A percentile compares a stretch with the other conserved stretches of the same genome.
These are phyloP conservation scores for Corythoichthys haematopterus DNA, from an alignment of 2,113 vertebrate species.

Conservation along the genomic window DNA sequence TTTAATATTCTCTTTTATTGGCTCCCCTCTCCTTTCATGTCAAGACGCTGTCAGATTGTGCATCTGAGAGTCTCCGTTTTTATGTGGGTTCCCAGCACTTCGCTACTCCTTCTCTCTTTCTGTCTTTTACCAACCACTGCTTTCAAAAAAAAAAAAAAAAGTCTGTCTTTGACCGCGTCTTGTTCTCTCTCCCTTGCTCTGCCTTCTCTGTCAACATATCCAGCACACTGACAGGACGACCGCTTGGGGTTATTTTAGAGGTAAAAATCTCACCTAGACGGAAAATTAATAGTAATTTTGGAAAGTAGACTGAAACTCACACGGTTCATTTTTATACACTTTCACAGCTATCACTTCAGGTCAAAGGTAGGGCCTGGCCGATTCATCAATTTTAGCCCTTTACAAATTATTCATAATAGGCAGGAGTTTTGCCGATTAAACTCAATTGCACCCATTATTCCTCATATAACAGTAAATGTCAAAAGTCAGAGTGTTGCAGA, in stretches of 20 bases:
- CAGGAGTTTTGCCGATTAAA: no score
- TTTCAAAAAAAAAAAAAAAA: constrained; percentile 5
- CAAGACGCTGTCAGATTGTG: constrained; percentile 60
- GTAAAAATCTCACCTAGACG: constrained; percentile 12
- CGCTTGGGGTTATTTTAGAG: constrained; percentile 11
- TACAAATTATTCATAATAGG: no score
- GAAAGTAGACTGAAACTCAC: neutral
- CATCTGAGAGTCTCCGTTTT: constrained; percentile 57
- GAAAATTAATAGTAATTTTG: constrained; percentile 12
- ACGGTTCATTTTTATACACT: neutral
- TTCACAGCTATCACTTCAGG: neutral
- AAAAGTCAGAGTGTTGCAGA: no score
- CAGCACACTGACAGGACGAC: constrained; percentile 16
- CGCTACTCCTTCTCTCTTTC: constrained; percentile 31
- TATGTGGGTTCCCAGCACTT: constrained; percentile 39
- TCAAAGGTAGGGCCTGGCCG: neutral
- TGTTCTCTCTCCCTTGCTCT: constrained; percentile 10
- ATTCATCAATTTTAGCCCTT: neutral
- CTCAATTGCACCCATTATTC: no score
- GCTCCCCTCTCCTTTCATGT: constrained; percentile 61
- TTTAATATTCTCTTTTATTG: constrained; percentile 68
- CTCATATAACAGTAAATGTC: no score
- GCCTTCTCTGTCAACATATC: constrained; percentile 21
- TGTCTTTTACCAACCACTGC: constrained; percentile 6
- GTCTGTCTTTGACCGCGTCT: constrained; percentile 15